phyloP scores from a whole-genome alignment of 1,140 invertebrate genomes.

The Drosophila rhopaloa region DNA sequence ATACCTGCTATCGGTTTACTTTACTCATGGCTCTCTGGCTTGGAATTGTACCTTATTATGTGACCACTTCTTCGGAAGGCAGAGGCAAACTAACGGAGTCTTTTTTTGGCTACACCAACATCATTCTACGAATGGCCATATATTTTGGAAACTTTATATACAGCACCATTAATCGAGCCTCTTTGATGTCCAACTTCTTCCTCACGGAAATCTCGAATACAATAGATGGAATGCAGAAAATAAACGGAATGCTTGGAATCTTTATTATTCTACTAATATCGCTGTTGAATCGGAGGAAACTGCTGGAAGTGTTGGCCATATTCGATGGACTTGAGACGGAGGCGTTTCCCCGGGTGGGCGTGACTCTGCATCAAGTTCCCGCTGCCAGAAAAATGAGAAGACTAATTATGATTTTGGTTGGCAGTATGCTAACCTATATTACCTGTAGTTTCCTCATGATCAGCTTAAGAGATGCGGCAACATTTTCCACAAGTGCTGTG shows the following conservation, averaged over 20 bases:
- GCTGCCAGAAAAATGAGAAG: conserved; percentile 37
- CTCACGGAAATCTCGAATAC: conserved; percentile 39
- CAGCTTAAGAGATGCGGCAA: background rate
- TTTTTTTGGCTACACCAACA: conserved; percentile 33
- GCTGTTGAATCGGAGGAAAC: conserved; percentile 22
- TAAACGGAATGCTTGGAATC: conserved; percentile 57
- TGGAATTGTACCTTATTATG: conserved; percentile 60
- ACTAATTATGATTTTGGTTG: conserved; percentile 10
- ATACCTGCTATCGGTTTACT: conserved; percentile 51
- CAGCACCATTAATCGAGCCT: conserved; percentile 6
- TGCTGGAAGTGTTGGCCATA: conserved; percentile 25
- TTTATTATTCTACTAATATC: conserved; percentile 19
- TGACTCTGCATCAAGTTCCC: conserved; percentile 41
- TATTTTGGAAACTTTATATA: conserved; percentile 33
- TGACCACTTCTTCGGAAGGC: conserved; percentile 14
- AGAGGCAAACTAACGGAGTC: conserved; percentile 13
- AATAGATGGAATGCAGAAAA: conserved; percentile 53
- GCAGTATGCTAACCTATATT: conserved; percentile 17
- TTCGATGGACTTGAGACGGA: conserved; percentile 38
- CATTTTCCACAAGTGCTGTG: conserved; percentile 3
- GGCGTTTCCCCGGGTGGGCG: conserved; percentile 56
- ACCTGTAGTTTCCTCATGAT: conserved; percentile 21
- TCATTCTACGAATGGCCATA: conserved; percentile 34
- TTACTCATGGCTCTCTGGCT: conserved; percentile 38
- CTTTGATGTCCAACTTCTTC: conserved; percentile 35